Evolutionary conservation across 2,113 vertebrate genomes (phyloP), one percentile per base, ranked within the genome.

Genomic region (Sprattus sprattus): DNA sequence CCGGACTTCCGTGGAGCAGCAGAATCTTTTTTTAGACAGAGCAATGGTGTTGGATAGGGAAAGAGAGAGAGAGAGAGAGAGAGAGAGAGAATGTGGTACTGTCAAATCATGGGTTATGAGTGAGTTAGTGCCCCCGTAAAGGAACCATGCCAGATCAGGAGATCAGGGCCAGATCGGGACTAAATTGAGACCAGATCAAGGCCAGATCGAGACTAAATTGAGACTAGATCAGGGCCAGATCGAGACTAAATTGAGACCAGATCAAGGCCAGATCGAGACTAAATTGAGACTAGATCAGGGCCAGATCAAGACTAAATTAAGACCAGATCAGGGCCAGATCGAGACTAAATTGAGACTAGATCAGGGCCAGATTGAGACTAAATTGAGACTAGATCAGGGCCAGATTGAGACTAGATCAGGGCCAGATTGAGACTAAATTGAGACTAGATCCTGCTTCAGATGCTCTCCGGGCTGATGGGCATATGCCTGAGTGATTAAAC

Each of bases 1-100:
- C 88, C 90, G 89, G 89, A 90, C 88, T 85, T 91, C 86, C 85
- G 85, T 81, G 85, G 44, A 86, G 88, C 89, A 86, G 45, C 85
- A 84, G 86, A 88, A 88, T 83, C 82, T 54, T 16, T 20, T 54
- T 54, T 4, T 4, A 22, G 18, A 60, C 18, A 60, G 18, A 60
- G 20, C 6, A 20, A 39, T 22, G 54, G 18, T 20, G 52, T 54
- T 22, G 54, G 60, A 39, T 2, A 78, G 71, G 39, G 71, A 78
- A 13, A 78, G 9, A 13, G 71, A 75, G 28, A 75, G 67, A 10
- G 67, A 28, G 25, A 75, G 28, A 78, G 71, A 67, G n/a, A 11
- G n/a, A 28, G 25, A 39, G 10, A 78, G 9, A 78, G 71, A 39
- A 13, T 13, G 8, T 32, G 32, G 11, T 3, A 32, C 3, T 78